These are phyloP conservation scores for Folsomia candida DNA, from an alignment of 2,888 invertebrate species.

Conservation along the genomic window DNA sequence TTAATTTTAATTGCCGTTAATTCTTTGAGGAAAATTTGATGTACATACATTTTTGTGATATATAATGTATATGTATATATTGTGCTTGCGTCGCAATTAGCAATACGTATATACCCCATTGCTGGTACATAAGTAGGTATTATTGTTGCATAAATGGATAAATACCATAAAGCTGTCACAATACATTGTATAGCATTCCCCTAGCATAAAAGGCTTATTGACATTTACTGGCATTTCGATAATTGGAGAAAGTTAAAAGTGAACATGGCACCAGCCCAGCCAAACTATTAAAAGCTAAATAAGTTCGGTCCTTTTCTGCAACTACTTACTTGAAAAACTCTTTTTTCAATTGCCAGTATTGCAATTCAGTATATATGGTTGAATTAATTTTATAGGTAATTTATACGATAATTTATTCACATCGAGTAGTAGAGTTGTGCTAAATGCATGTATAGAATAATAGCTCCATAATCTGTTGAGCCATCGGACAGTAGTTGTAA, in stretches of 20 bases:
- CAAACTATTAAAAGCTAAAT: neutral
- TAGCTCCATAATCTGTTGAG: too few species aligned
- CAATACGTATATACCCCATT: too few species aligned
- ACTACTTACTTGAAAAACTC: neutral
- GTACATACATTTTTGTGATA: neutral
- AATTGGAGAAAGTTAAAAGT: conserved; percentile 3
- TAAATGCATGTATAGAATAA: too few species aligned
- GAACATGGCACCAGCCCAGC: too few species aligned
- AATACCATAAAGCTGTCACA: neutral
- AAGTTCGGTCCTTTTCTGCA: neutral
- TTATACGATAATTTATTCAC: too few species aligned
- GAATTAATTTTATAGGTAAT: too few species aligned
- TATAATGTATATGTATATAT: neutral
- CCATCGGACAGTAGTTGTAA: conserved; percentile 3
- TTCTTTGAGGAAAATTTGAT: neutral
- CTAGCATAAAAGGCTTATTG: neutral
- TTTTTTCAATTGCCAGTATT: neutral
- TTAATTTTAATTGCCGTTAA: neutral
- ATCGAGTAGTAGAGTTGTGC: too few species aligned
- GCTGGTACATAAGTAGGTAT: too few species aligned
- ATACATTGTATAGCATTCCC: neutral
- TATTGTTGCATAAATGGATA: too few species aligned
- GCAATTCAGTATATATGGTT: too few species aligned
- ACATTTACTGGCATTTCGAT: neutral
- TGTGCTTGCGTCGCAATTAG: neutral